A percentile compares a stretch with the other conserved stretches of the same genome.
phyloP scores from a whole-genome alignment of 2,797 vertebrate species.

The Myripristis jacobus region DNA sequence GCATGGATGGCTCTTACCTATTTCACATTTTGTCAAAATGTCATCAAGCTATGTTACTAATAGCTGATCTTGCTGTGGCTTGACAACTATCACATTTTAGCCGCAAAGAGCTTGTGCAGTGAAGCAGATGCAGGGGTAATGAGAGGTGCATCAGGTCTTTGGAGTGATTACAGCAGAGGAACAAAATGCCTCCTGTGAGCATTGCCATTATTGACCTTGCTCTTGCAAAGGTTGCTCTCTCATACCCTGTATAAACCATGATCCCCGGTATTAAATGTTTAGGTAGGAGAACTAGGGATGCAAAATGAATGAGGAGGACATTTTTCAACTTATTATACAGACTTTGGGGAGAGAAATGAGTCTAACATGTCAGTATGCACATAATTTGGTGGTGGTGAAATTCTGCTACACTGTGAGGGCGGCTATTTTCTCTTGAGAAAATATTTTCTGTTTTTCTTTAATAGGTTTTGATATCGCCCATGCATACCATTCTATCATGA shows the following conservation, averaged over 20 bases:
- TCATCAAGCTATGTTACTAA: background rate
- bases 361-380: no score
- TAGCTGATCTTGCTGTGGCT: background rate
- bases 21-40: background rate
- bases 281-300: no score
- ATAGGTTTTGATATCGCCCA: slow-evolving; percentile 1
- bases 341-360: no score
- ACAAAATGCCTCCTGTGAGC: background rate
- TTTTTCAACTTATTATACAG: no score
- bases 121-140: background rate
- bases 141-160: background rate
- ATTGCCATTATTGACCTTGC: background rate
- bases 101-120: background rate
- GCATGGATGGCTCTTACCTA: background rate
- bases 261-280: background rate
- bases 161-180: background rate
- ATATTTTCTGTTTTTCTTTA: slow-evolving; percentile 6
- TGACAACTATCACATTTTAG: background rate
- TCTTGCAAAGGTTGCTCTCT: background rate
- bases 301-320: no score
- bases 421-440: background rate
- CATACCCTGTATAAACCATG: background rate
- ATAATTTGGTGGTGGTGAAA: no score
- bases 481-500: slow-evolving; percentile 7
- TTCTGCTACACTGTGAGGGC: no score